Evolutionary conservation across 2,888 invertebrate genomes (phyloP).

Genomic region (Sclerodermus sp.): DNA sequence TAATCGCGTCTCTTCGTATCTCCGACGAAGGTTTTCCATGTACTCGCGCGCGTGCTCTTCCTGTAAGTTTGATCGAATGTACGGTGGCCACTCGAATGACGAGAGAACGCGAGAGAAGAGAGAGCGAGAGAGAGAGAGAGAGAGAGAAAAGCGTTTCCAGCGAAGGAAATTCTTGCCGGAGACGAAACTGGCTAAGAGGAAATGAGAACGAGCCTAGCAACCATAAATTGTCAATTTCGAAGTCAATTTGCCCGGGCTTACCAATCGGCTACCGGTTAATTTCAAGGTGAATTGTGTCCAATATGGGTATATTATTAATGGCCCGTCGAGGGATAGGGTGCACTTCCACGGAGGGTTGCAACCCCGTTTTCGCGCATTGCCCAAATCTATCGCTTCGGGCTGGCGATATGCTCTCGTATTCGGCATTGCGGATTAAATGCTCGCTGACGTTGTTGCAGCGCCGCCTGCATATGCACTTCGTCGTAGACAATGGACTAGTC

Average conservation of each 20-base stretch:
- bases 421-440: conserved; percentile 38
- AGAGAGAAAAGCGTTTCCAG: neutral
- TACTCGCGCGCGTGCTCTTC: too few species aligned
- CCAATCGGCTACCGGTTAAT: conserved; percentile 58
- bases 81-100: too few species aligned
- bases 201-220: conserved; percentile 25
- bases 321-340: conserved; percentile 48
- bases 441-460: conserved; percentile 29
- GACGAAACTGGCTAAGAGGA: neutral
- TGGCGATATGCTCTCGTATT: conserved; percentile 24
- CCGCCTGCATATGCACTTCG: neutral
- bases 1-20: too few species aligned
- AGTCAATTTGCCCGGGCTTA: conserved; percentile 58
- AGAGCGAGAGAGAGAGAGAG: conserved; percentile 1
- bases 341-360: conserved; percentile 50
- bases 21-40: too few species aligned
- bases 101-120: too few species aligned
- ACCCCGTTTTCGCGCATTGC: conserved; percentile 55
- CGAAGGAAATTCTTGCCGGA: too few species aligned
- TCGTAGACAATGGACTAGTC: neutral
- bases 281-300: conserved; percentile 60
- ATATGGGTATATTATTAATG: conserved; percentile 59
- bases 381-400: conserved; percentile 54
- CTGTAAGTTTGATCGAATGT: too few species aligned
- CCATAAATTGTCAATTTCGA: conserved; percentile 58